Percentiles rank a stretch among this genome's conserved stretches.
Evolutionary conservation across 2,797 vertebrate genomes (phyloP).

Genomic region (Muscicapa comitata): DNA sequence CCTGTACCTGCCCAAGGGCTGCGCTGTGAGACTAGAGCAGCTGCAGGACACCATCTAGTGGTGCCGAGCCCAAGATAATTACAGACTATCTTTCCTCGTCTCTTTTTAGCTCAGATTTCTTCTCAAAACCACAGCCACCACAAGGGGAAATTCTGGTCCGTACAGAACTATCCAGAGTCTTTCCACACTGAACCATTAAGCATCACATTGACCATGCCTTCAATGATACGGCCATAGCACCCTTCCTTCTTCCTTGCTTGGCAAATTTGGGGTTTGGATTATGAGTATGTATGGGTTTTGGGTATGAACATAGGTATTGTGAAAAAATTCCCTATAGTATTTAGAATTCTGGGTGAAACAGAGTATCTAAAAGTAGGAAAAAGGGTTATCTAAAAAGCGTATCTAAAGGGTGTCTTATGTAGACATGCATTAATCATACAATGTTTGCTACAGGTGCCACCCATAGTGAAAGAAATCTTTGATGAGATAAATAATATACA

Average conservation of each 20-base stretch:
- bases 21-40: neutral
- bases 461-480: neutral
- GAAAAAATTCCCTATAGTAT: neutral
- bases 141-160: neutral
- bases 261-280: neutral
- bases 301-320: too few species aligned
- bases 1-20: neutral
- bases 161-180: neutral
- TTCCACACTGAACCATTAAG: neutral
- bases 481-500: neutral
- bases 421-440: neutral
- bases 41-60: conserved; percentile 48
- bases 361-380: neutral
- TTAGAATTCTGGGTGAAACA: neutral
- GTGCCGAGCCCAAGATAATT: neutral
- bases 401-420: neutral
- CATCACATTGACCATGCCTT: rapidly evolving
- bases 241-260: neutral
- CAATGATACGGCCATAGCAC: rapidly evolving
- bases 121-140: neutral
- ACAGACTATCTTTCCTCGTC: neutral
- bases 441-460: neutral
- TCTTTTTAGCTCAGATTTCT: neutral
- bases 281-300: rapidly evolving
- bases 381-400: rapidly evolving